These are phyloP conservation scores for Bovichtus variegatus DNA, from an alignment of 2,797 vertebrate genomes.

Conservation along the genomic window DNA sequence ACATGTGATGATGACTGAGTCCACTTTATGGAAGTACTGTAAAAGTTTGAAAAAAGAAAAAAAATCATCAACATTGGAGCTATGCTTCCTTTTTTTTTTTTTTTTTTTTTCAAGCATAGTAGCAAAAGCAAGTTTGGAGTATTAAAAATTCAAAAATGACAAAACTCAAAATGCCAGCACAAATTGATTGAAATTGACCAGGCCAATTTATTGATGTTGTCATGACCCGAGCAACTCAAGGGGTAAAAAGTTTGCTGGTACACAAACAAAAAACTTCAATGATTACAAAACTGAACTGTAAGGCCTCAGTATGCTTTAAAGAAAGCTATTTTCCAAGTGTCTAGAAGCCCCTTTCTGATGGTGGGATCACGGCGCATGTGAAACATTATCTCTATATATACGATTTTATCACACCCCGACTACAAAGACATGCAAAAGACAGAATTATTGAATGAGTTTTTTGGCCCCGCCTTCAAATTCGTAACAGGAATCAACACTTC, in stretches of 20 bases:
- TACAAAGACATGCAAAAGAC: neutral
- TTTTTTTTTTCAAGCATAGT: neutral
- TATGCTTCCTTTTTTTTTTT: neutral
- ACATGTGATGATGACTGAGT: conserved; percentile 22
- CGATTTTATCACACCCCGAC: neutral
- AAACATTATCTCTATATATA: neutral
- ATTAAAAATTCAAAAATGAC: neutral
- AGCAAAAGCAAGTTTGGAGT: neutral
- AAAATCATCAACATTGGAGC: neutral
- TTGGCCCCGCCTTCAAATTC: neutral
- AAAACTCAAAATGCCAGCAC: conserved; percentile 14
- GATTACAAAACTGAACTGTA: conserved; percentile 1
- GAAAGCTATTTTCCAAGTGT: neutral
- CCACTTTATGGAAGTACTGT: neutral
- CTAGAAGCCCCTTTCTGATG: neutral
- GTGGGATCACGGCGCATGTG: neutral
- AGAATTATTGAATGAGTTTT: neutral
- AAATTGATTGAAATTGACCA: neutral
- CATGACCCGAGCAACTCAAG: neutral
- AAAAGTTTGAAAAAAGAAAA: neutral
- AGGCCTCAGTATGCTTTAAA: conserved; percentile 10
- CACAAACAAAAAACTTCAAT: neutral
- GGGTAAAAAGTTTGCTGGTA: conserved; percentile 8
- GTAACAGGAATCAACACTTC: neutral
- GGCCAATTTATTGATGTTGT: conserved; percentile 12